Evolutionary conservation across 2,888 invertebrate genomes (phyloP).

Genomic region (Hyppa rectilinea): DNA sequence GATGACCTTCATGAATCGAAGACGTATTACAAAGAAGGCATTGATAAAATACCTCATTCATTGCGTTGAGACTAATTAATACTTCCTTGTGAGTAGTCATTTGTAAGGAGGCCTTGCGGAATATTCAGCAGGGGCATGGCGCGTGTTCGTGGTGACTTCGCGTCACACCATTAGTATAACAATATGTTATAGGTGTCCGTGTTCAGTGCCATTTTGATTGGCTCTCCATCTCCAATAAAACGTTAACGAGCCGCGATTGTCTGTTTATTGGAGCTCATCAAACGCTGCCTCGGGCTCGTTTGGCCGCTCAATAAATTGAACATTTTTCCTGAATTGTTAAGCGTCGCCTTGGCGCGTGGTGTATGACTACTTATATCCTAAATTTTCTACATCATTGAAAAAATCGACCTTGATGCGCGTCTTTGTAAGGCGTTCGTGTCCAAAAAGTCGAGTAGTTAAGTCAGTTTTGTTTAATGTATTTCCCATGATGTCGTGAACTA

Average conservation of each 20-base stretch:
- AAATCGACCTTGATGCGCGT: constrained; percentile 26
- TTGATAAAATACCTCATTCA: constrained; percentile 45
- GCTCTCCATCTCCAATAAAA: constrained; percentile 51
- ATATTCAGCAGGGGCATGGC: constrained; percentile 49
- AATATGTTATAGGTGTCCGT: constrained; percentile 28
- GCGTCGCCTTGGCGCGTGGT: constrained; percentile 32
- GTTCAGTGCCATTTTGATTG: constrained; percentile 54
- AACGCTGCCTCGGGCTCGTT: constrained; percentile 41
- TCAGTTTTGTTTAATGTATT: constrained; percentile 26
- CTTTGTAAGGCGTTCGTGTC: constrained; percentile 30
- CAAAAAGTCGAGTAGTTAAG: constrained; percentile 5
- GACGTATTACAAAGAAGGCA: constrained; percentile 48
- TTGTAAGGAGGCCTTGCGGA: constrained; percentile 47
- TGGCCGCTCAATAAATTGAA: constrained; percentile 47
- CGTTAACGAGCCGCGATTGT: constrained; percentile 65
- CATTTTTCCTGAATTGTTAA: constrained; percentile 56
- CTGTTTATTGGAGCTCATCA: constrained; percentile 64
- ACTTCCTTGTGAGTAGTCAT: constrained; percentile 57
- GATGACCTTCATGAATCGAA: constrained; percentile 43
- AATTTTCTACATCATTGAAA: constrained; percentile 39
- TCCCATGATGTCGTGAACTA: constrained; percentile 28
- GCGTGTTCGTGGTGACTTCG: constrained; percentile 32
- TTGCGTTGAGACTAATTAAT: constrained; percentile 47
- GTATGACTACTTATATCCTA: constrained; percentile 14
- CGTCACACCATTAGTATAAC: constrained; percentile 5